phyloP scores from a whole-genome alignment of 1,140 invertebrate genomes.

The Drosophila aff. region DNA sequence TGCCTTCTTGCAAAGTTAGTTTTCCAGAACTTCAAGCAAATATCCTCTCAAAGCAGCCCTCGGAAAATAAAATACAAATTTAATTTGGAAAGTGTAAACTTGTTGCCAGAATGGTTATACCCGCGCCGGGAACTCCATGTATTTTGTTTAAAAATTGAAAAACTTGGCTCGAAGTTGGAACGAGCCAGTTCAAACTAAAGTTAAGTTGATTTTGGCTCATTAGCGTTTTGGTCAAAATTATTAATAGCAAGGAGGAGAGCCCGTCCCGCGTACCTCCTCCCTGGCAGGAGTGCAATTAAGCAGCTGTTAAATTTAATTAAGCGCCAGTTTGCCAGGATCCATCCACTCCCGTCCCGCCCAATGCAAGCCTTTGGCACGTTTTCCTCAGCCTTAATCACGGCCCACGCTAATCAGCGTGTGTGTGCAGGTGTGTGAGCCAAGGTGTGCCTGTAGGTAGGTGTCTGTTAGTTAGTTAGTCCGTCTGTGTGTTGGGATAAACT shows the following conservation, averaged over 20 bases:
- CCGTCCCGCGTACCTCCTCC: neutral
- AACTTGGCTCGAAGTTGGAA: constrained; percentile 58
- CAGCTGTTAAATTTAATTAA: constrained; percentile 83
- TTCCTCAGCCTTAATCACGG: constrained; percentile 63
- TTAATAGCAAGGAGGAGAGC: constrained; percentile 56
- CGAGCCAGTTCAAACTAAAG: constrained; percentile 56
- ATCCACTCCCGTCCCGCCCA: neutral
- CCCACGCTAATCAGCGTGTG: constrained; percentile 69
- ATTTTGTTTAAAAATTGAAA: constrained; percentile 71
- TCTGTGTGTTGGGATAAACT: constrained; percentile 56
- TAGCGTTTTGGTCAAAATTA: constrained; percentile 81
- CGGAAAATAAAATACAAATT: constrained; percentile 18
- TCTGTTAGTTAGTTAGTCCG: constrained; percentile 51
- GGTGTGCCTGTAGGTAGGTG: constrained; percentile 31
- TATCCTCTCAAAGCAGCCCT: constrained; percentile 1
- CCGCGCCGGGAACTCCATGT: neutral
- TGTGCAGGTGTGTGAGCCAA: constrained; percentile 27
- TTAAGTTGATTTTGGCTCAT: constrained; percentile 74
- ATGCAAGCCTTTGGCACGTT: constrained; percentile 66
- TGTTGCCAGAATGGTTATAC: constrained; percentile 24
- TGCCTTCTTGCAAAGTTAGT: neutral
- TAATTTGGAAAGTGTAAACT: constrained; percentile 13
- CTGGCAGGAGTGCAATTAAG: constrained; percentile 68
- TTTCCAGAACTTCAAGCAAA: constrained; percentile 9
- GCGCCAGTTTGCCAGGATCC: constrained; percentile 49